Conservation (phyloP, 2,113 vertebrate genomes). For the Malurus elegans region DNA sequence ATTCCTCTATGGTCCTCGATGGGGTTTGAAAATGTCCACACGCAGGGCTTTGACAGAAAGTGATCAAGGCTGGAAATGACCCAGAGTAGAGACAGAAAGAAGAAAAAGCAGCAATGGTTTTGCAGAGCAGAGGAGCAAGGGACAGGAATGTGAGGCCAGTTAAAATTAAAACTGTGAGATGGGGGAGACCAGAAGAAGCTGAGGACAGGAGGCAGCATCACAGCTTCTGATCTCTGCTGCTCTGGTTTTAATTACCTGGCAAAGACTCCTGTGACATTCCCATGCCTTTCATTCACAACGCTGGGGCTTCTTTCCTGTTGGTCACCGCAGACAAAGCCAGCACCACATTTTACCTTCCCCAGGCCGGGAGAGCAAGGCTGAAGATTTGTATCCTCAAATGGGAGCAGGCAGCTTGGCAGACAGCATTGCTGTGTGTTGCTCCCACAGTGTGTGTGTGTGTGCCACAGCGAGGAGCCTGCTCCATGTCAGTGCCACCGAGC, state of each 20-base stretch:
- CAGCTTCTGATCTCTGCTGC: neutral
- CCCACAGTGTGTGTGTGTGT: accelerated
- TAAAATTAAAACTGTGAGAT: neutral
- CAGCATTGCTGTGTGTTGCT: neutral
- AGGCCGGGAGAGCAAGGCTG: neutral
- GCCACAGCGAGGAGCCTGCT: accelerated
- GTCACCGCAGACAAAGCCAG: accelerated
- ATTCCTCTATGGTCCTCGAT: neutral
- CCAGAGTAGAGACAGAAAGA: neutral
- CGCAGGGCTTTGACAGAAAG: neutral
- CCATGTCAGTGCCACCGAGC: neutral
- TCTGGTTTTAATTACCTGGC: constrained; percentile 12
- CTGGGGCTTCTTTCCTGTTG: neutral
- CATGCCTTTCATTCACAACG: neutral
- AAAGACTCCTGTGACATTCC: neutral
- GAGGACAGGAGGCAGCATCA: neutral
- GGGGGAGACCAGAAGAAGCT: neutral
- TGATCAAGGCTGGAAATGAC: neutral
- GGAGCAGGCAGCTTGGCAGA: neutral
- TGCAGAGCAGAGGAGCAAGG: neutral
- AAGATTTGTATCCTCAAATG: accelerated
- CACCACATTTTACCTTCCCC: neutral
- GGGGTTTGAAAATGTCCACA: neutral
- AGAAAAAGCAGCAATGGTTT: neutral
- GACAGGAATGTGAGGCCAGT: neutral